phyloP scores from a whole-genome alignment of 2,888 invertebrate genomes.

The Nomada flava region DNA sequence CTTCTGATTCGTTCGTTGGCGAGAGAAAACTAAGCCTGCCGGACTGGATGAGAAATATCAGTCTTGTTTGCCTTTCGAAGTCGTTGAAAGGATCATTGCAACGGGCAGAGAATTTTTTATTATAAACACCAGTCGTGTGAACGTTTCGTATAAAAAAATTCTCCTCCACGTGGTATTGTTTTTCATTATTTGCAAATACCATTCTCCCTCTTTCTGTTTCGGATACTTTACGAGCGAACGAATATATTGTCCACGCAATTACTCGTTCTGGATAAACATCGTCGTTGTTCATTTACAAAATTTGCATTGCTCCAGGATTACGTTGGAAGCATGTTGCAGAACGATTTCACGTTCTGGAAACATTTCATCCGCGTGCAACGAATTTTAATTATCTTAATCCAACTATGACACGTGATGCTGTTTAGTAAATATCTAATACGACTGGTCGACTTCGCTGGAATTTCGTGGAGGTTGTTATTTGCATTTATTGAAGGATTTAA shows the following conservation, averaged over 20 bases:
- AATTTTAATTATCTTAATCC: constrained; percentile 10
- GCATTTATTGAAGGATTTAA: not conserved
- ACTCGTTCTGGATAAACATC: not conserved
- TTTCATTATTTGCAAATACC: constrained; percentile 16
- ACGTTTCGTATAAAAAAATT: too few relatives aligned
- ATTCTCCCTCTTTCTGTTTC: not conserved
- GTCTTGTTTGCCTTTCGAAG: not conserved
- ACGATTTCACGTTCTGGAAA: not conserved
- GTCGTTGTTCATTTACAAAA: not conserved
- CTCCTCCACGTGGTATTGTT: not conserved
- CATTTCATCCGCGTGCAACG: not conserved
- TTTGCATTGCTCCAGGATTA: constrained; percentile 3
- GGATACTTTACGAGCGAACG: not conserved
- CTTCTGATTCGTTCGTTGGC: constrained; percentile 4
- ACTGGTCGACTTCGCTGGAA: not conserved
- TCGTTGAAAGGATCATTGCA: not conserved
- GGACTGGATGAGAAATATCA: not conserved
- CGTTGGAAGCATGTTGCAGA: not conserved
- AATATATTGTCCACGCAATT: not conserved
- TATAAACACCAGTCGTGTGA: too few relatives aligned
- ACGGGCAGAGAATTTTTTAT: too few relatives aligned
- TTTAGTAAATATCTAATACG: not conserved
- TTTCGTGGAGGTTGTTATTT: not conserved
- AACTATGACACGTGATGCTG: not conserved
- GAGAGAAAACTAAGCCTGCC: not conserved